Percentiles rank a stretch among this genome's conserved stretches.
Evolutionary conservation across 2,113 vertebrate genomes (phyloP).

Genomic region (Podilymbus podiceps): DNA sequence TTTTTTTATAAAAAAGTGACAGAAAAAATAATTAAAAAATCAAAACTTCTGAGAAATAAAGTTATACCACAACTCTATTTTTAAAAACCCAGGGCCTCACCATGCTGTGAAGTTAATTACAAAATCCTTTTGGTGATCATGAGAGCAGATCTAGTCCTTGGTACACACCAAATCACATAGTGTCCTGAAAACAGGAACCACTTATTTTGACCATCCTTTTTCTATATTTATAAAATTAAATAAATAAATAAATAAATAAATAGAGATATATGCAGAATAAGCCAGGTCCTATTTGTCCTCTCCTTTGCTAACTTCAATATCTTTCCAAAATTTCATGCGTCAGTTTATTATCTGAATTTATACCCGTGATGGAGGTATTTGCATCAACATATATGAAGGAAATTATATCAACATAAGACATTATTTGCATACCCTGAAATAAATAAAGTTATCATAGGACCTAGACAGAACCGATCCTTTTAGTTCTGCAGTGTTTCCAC

Average conservation of each 20-base stretch:
- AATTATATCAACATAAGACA: background rate
- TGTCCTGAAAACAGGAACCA: background rate
- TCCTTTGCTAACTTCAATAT: background rate
- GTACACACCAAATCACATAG: fast-evolving
- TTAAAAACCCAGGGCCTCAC: background rate
- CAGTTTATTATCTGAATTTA: background rate
- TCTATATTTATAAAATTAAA: background rate
- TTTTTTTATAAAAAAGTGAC: background rate
- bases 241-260: background rate
- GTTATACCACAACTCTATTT: background rate
- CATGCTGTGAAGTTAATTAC: conserved; percentile 49
- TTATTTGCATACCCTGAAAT: background rate
- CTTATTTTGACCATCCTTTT: background rate
- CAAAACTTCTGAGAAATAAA: background rate
- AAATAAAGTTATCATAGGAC: background rate
- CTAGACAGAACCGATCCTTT: background rate
- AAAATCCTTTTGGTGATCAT: conserved; percentile 14
- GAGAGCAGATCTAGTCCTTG: background rate
- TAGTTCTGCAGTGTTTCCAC: background rate
- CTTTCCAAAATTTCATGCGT: background rate
- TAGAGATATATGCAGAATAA: background rate
- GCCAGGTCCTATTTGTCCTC: background rate
- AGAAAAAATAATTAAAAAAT: background rate
- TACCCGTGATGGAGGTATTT: background rate
- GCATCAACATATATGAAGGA: background rate